Base-by-base conservation (phyloP, 2,888 invertebrate species). In the Phyllotreta cruciferae region DNA sequence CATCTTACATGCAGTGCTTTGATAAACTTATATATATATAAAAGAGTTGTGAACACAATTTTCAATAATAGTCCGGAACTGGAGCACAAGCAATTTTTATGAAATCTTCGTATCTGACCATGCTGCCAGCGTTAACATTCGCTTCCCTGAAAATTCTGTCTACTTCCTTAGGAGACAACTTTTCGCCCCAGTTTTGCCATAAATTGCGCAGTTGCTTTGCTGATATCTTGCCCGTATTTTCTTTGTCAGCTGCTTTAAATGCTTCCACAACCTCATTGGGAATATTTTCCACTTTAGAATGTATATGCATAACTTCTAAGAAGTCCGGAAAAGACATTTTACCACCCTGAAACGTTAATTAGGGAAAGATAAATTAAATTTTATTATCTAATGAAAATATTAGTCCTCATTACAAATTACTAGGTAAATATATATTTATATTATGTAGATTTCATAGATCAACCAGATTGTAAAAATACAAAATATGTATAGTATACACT, bases 281-380 rank as follows among this genome's bases (percentile, higher is more conserved):
- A 9, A 93, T 82, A 74, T 93, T 90, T 78, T 96, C 95, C 5
- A 90, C 90, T 38, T 88, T 85, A 35, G 91, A 93, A 79, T 97
- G 96, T 60, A 92, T 88, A 78, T 97, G 95, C 93, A 97, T 94
- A 1, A 96, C 93, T 77, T 97, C 96, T 50, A 98, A 81, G 77
- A 98, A 97, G 75, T 96, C 96, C 0, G 97, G 95, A 80, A 98
- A 98, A 0, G 92, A 91, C 92, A 96, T 93, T 82, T 93, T 93
- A 0, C 95, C 94, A 70, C 90, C 92, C 86, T 86, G 77, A 62
- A 77, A 75, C 49, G 56, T 24, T 24, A n/a, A 3, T 24, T 24
- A 24, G 24, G 4, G 4, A 24, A 3, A 24, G 24, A 24, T 24
- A n/a, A n/a, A 24, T 24, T 24, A 3, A 24, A 24, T 4, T 24